Evolutionary conservation across 2,797 vertebrate genomes (phyloP).

Genomic region (Rhincodon typus): DNA sequence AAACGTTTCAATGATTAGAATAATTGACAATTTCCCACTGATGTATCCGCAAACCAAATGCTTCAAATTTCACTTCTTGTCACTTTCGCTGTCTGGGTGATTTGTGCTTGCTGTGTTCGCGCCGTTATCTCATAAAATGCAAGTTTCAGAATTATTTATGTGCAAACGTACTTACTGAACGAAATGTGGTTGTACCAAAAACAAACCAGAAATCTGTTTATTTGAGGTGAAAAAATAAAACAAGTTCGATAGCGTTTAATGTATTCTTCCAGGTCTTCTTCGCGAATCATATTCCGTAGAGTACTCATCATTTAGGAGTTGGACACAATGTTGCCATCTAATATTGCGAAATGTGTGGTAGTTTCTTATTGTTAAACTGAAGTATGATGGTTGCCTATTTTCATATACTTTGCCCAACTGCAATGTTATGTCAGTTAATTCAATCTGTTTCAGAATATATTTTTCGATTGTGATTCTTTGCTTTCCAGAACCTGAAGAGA

Average conservation of each 20-base stretch:
- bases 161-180: not conserved
- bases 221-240: not conserved
- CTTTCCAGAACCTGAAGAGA: not conserved
- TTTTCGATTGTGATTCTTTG: not conserved
- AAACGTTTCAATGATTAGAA: not conserved
- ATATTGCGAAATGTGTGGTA: not conserved
- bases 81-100: not conserved
- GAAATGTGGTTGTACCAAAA: not conserved
- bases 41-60: not conserved
- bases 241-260: too few species aligned
- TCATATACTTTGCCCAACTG: not conserved
- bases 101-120: too few species aligned
- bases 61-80: not conserved
- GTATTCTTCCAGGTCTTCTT: too few species aligned
- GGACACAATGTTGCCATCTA: not conserved
- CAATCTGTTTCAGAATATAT: not conserved
- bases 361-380: not conserved
- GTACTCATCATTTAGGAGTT: not conserved
- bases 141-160: not conserved
- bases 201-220: not conserved
- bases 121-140: not conserved
- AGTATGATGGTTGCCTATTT: not conserved
- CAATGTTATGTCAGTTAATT: not conserved
- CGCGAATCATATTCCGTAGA: too few species aligned
- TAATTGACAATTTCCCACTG: not conserved